Evolutionary conservation across 2,113 vertebrate species (phyloP).

Genomic region (Podocnemis expansa): DNA sequence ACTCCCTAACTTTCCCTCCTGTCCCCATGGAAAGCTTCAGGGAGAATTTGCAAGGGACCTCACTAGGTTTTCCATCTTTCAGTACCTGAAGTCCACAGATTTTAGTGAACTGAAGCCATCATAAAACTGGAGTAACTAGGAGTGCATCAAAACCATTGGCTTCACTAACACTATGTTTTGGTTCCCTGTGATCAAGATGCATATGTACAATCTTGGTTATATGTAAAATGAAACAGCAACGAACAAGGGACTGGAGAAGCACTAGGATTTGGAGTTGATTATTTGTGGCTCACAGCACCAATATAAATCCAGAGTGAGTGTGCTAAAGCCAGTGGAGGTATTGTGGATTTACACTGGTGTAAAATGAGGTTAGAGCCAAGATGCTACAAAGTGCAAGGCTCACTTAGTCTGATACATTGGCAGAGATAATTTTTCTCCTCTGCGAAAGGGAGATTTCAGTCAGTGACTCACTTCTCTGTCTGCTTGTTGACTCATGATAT

Average conservation of each 20-base stretch:
- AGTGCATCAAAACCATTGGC: neutral
- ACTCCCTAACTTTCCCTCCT: neutral
- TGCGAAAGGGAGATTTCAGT: neutral
- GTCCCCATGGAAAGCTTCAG: neutral
- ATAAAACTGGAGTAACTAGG: neutral
- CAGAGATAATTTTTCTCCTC: neutral
- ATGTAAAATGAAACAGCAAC: neutral
- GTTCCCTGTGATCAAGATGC: neutral
- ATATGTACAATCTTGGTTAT: neutral
- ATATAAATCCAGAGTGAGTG: neutral
- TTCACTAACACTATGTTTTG: neutral
- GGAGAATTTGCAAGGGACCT: neutral
- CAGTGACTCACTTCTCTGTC: conserved; percentile 26
- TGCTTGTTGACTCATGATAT: neutral
- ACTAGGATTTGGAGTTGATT: neutral
- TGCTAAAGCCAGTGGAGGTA: neutral
- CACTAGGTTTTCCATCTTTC: neutral
- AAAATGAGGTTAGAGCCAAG: neutral
- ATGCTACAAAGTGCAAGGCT: conserved; percentile 25
- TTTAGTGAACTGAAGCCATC: neutral
- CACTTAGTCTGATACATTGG: conserved; percentile 36
- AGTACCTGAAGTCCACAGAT: neutral
- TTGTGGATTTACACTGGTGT: neutral
- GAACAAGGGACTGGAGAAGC: neutral
- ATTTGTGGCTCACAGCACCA: neutral